Conservation (phyloP, 2,797 vertebrate genomes). For the Eleutherodactylus coqui region DNA sequence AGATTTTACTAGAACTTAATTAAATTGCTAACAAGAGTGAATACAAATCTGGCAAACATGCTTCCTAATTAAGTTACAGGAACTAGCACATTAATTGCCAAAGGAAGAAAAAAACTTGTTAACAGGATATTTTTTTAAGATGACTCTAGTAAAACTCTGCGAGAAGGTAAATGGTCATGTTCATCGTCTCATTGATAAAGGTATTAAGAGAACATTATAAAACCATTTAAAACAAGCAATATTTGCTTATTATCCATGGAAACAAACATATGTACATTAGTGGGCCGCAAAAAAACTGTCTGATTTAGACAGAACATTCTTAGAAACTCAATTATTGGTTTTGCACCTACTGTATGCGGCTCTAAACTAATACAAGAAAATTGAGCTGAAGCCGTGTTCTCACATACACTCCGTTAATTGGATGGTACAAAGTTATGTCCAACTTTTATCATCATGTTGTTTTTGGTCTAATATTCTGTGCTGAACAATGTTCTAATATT, state of each 20-base stretch:
- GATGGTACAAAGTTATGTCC: not conserved
- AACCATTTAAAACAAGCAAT: not conserved
- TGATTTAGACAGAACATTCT: not conserved
- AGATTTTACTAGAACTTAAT: slow-evolving; percentile 55
- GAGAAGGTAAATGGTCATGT: slow-evolving; percentile 7
- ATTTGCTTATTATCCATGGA: not conserved
- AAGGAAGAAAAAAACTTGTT: slow-evolving; percentile 41
- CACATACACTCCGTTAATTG: not conserved
- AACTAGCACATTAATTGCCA: slow-evolving; percentile 58
- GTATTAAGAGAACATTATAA: not conserved
- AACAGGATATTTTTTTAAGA: slow-evolving; percentile 38
- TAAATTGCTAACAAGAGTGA: slow-evolving; percentile 61
- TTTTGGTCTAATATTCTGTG: not conserved
- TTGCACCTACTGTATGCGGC: not conserved
- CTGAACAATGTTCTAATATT: not conserved
- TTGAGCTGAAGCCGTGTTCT: not conserved
- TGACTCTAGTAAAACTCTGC: not conserved
- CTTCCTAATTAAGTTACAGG: slow-evolving; percentile 59
- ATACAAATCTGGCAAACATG: slow-evolving; percentile 59
- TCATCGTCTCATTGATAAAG: not conserved
- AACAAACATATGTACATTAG: not conserved
- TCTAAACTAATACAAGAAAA: not conserved
- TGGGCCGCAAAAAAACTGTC: not conserved
- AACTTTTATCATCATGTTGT: not conserved
- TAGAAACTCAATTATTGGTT: not conserved